Conservation (phyloP, 2,113 vertebrate genomes). For the Takifugu flavidus region DNA sequence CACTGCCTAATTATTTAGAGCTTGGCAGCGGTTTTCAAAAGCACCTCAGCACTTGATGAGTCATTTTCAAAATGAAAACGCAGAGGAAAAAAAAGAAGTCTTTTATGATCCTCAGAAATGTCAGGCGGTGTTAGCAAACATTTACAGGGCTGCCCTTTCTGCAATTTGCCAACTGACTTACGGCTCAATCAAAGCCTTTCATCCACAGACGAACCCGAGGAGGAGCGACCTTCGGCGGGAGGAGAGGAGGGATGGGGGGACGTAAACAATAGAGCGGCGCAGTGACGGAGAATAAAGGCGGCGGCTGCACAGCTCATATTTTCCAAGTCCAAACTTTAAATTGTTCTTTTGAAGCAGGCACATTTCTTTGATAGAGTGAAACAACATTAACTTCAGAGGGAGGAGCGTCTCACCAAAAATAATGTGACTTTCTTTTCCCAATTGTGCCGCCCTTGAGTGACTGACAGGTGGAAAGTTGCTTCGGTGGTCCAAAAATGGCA, state of each 20-base stretch:
- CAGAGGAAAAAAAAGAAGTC: neutral
- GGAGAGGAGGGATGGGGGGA: neutral
- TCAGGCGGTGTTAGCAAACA: slow-evolving; percentile 55
- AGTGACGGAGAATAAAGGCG: neutral
- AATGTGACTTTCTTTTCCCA: slow-evolving; percentile 12
- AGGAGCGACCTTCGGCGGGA: neutral
- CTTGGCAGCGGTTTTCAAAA: slow-evolving; percentile 58
- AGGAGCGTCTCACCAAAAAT: slow-evolving; percentile 16
- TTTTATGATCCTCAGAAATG: slow-evolving; percentile 56
- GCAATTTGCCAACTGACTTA: slow-evolving; percentile 36
- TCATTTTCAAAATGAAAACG: neutral
- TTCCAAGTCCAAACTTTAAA: slow-evolving; percentile 13
- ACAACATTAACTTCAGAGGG: slow-evolving; percentile 9
- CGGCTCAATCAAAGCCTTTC: slow-evolving; percentile 28
- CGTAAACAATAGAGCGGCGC: slow-evolving; percentile 6
- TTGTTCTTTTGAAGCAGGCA: slow-evolving; percentile 17
- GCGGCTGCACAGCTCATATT: slow-evolving; percentile 9
- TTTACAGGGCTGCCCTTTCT: slow-evolving; percentile 40
- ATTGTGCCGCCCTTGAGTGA: slow-evolving; percentile 34
- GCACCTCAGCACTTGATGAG: slow-evolving; percentile 32
- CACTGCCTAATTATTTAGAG: slow-evolving; percentile 58
- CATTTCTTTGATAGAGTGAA: slow-evolving; percentile 25
- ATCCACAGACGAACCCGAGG: slow-evolving; percentile 23
- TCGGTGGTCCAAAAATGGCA: slow-evolving; percentile 12
- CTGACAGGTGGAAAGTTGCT: slow-evolving; percentile 32